These are phyloP conservation scores for Ceratina calcarata DNA, from an alignment of 1,140 invertebrate genomes.

Conservation along the genomic window DNA sequence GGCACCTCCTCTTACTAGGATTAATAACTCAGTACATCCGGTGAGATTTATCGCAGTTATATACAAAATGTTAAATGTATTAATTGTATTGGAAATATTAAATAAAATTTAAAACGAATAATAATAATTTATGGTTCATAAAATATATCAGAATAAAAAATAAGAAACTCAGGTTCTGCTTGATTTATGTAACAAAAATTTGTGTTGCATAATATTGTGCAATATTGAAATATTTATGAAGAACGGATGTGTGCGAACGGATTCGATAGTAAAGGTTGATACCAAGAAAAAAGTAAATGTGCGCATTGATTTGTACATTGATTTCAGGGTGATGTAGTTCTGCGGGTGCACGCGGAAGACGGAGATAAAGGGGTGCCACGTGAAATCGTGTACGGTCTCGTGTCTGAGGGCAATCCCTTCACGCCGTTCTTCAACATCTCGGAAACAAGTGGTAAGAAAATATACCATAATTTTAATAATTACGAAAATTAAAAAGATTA, in stretches of 20 bases:
- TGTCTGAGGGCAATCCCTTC: slow-evolving; percentile 91
- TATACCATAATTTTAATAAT: not conserved
- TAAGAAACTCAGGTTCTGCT: too few relatives aligned
- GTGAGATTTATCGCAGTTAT: slow-evolving; percentile 57
- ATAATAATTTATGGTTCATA: too few relatives aligned
- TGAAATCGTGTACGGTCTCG: slow-evolving; percentile 90
- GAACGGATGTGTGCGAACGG: not conserved
- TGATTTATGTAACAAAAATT: too few relatives aligned
- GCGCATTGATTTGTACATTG: not conserved
- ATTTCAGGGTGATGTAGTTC: slow-evolving; percentile 82
- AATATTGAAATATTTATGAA: not conserved
- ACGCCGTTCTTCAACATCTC: slow-evolving; percentile 91
- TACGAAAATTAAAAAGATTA: not conserved
- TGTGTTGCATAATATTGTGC: too few relatives aligned
- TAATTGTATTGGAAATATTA: too few relatives aligned
- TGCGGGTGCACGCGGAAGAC: slow-evolving; percentile 92
- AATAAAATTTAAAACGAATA: too few relatives aligned
- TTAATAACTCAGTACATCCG: slow-evolving; percentile 75
- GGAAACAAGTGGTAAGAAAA: slow-evolving; percentile 86
- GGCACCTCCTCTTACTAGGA: slow-evolving; percentile 88
- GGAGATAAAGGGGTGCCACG: slow-evolving; percentile 92
- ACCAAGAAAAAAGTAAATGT: not conserved
- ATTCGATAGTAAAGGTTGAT: not conserved
- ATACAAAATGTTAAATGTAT: too few relatives aligned
- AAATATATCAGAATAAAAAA: too few relatives aligned